Base-by-base conservation (phyloP, 1,140 invertebrate species). In the Argopecten irradians region DNA sequence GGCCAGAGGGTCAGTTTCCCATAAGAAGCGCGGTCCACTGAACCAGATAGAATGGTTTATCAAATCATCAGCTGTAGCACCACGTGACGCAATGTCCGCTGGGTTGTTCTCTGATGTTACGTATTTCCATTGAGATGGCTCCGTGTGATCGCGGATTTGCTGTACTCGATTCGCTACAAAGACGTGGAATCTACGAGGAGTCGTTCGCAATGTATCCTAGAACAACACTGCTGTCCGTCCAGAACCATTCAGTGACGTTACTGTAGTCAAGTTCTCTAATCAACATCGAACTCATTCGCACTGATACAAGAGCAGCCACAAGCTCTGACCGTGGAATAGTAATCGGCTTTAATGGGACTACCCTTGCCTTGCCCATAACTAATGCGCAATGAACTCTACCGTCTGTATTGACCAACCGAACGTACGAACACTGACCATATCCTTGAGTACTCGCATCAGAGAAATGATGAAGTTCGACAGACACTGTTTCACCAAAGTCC, bases 271-370 rank as follows among this genome's bases (percentile, higher is more conserved):
- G 85, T 85, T 91, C 89, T 36, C 41, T 16, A 13, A 85, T 43
- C 41, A 92, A 83, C 71, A 88, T 13, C 0, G 34, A 13, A 39
- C 85, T 46, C 8, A 88, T 34, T 46, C 89, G 91, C 3, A 93
- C 89, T 19, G 91, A 91, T 5, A 92, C 71, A 5, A 91, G 41
- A 28, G 91, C 92, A 39, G 90, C 92, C 39, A 86, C 87, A 34
- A 93, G 88, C 87, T 93, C 91, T 22, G 92, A 83, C 22, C 91
- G 82, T 5, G 92, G 89, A 82, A 93, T 87, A 22, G 90, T 93
- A 2, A 91, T 43, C 11, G 83, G 43, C 34, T 89, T 90, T 35
- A 93, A 32, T 8, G 92, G 93, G 14, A 87, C 86, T 0, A 91
- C 93, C 86, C 93, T 84, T 0, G 91, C 43, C 84, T 92, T 93